Evolutionary conservation across 2,888 invertebrate species (phyloP).

Genomic region (Alsophila aescularia): DNA sequence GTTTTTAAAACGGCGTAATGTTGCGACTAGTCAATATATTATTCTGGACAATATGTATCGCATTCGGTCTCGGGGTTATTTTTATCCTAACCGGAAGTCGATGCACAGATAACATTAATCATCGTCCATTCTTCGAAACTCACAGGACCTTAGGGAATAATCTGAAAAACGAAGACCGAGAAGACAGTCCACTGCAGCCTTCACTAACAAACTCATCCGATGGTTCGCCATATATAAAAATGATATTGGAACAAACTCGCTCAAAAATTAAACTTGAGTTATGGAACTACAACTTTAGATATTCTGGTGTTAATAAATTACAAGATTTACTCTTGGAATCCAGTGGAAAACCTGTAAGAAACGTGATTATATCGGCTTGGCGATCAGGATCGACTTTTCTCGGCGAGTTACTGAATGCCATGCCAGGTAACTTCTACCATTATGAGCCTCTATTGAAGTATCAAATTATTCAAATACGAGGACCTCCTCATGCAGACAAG

Average conservation of each 20-base stretch:
- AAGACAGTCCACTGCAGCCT: too few relatives aligned
- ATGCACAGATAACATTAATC: too few relatives aligned
- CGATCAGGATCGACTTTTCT: conserved; percentile 95
- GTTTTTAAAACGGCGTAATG: too few relatives aligned
- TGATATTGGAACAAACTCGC: conserved; percentile 55
- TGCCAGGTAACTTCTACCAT: conserved; percentile 95
- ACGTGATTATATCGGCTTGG: conserved; percentile 93
- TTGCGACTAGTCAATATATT: too few relatives aligned
- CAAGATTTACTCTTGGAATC: conserved; percentile 88
- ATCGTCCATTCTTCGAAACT: too few relatives aligned
- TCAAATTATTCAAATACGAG: conserved; percentile 92
- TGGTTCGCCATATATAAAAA: neutral
- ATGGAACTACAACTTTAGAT: conserved; percentile 64
- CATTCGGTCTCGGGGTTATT: too few relatives aligned
- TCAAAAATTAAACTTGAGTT: conserved; percentile 68
- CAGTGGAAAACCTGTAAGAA: conserved; percentile 89
- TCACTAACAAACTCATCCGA: neutral
- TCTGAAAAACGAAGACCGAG: too few relatives aligned
- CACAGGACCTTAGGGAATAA: too few relatives aligned
- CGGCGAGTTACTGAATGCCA: conserved; percentile 92
- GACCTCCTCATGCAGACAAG: conserved; percentile 87
- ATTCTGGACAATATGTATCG: too few relatives aligned
- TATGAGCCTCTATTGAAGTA: conserved; percentile 94
- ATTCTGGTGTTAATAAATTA: conserved; percentile 78
- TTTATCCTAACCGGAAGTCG: too few relatives aligned